Percentiles rank a stretch among this genome's conserved stretches.
Evolutionary conservation across 2,888 invertebrate species (phyloP).

Genomic region (Lacanobia wlatinum): DNA sequence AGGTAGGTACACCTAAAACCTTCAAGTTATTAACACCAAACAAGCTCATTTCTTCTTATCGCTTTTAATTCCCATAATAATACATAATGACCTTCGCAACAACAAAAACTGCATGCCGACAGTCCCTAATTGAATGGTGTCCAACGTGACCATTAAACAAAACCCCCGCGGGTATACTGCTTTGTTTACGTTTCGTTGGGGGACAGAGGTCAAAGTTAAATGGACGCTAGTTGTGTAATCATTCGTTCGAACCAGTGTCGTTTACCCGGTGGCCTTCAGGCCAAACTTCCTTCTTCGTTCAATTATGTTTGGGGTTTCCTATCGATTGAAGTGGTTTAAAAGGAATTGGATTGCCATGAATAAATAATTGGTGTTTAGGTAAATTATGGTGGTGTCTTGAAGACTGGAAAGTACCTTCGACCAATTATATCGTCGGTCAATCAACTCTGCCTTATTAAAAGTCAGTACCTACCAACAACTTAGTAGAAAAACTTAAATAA

Average conservation of each 20-base stretch:
- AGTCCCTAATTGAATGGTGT: slow-evolving; percentile 60
- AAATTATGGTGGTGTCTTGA: slow-evolving; percentile 13
- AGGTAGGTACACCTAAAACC: neutral
- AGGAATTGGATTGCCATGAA: slow-evolving; percentile 29
- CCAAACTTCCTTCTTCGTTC: slow-evolving; percentile 77
- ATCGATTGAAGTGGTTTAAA: slow-evolving; percentile 37
- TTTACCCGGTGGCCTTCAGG: slow-evolving; percentile 88
- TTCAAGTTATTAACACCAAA: slow-evolving; percentile 21
- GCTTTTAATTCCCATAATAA: slow-evolving; percentile 39
- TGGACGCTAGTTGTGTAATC: slow-evolving; percentile 82
- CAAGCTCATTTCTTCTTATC: slow-evolving; percentile 17
- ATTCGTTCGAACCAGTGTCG: slow-evolving; percentile 76
- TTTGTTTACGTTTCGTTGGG: slow-evolving; percentile 61
- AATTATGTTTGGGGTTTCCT: slow-evolving; percentile 65
- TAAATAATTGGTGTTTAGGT: slow-evolving; percentile 30
- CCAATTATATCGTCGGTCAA: slow-evolving; percentile 17
- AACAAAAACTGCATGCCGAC: slow-evolving; percentile 55
- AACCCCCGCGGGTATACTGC: slow-evolving; percentile 52
- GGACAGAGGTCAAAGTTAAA: slow-evolving; percentile 73
- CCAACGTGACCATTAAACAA: slow-evolving; percentile 57
- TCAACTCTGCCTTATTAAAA: slow-evolving; percentile 25
- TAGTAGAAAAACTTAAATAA: neutral
- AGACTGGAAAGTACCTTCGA: neutral
- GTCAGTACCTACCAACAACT: neutral
- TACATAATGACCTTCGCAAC: slow-evolving; percentile 52